phyloP scores from a whole-genome alignment of 1,140 invertebrate genomes.

The Calliphora vicina region DNA sequence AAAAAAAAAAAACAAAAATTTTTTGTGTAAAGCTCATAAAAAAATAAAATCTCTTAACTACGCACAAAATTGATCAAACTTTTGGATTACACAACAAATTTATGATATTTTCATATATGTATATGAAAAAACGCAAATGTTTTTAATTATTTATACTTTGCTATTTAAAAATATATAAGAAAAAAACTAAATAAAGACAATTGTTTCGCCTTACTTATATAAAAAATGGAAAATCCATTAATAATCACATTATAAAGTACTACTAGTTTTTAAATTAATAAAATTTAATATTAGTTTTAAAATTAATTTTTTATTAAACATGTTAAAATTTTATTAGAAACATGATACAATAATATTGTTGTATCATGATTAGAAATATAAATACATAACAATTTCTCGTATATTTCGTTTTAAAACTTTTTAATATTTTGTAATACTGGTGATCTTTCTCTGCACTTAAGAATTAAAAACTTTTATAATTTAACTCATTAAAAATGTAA shows the following conservation, averaged over 20 bases:
- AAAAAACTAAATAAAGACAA: not conserved
- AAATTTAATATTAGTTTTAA: not conserved
- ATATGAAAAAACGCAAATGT: not conserved
- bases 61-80: not conserved
- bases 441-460: no score
- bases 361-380: no score
- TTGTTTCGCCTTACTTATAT: constrained; percentile 23
- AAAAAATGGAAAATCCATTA: constrained; percentile 18
- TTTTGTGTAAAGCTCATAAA: not conserved
- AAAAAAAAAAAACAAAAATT: not conserved
- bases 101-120: not conserved
- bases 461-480: no score
- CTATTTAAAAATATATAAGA: constrained; percentile 25
- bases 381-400: no score
- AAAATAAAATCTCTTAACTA: not conserved
- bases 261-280: not conserved
- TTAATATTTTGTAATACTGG: no score
- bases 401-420: no score
- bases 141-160: not conserved
- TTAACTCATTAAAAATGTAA: no score
- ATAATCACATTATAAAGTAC: not conserved
- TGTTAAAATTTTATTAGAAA: no score
- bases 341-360: no score
- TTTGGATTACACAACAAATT: not conserved
- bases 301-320: constrained; percentile 6